phyloP scores from a whole-genome alignment of 2,113 vertebrate species.

The Trochalopteron elliotii region DNA sequence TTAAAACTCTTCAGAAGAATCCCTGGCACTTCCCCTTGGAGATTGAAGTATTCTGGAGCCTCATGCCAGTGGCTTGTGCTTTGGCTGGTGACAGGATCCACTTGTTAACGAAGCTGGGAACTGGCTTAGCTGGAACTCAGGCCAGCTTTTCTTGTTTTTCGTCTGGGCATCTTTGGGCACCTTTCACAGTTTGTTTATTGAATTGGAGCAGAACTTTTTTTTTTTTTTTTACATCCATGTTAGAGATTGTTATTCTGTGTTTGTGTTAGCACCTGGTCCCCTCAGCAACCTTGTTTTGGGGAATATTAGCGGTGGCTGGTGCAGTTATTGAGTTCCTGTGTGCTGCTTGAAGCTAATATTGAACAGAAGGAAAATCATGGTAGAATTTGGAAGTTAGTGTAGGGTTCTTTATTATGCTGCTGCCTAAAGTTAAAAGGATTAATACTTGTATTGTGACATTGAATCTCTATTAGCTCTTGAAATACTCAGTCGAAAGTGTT shows the following conservation, averaged over 20 bases:
- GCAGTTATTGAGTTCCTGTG: not conserved
- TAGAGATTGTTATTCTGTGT: not conserved
- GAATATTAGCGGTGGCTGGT: not conserved
- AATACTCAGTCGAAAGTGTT: not conserved
- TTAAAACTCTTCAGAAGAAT: conserved; percentile 44
- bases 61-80: conserved; percentile 56
- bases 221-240: not conserved
- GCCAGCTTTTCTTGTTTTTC: conserved; percentile 56
- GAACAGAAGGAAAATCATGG: not conserved
- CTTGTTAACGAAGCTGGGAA: conserved; percentile 16
- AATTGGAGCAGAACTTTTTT: not conserved
- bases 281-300: not conserved
- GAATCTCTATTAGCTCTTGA: not conserved
- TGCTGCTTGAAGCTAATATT: not conserved
- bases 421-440: not conserved
- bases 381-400: not conserved
- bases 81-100: conserved; percentile 17
- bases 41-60: not conserved
- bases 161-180: not conserved
- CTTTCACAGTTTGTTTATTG: conserved; percentile 51
- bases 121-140: conserved; percentile 32
- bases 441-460: not conserved
- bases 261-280: not conserved
- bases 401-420: not conserved
- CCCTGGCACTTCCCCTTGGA: conserved; percentile 61